These are phyloP conservation scores for Columbina picui DNA, from an alignment of 2,113 vertebrate species.

Conservation along the genomic window DNA sequence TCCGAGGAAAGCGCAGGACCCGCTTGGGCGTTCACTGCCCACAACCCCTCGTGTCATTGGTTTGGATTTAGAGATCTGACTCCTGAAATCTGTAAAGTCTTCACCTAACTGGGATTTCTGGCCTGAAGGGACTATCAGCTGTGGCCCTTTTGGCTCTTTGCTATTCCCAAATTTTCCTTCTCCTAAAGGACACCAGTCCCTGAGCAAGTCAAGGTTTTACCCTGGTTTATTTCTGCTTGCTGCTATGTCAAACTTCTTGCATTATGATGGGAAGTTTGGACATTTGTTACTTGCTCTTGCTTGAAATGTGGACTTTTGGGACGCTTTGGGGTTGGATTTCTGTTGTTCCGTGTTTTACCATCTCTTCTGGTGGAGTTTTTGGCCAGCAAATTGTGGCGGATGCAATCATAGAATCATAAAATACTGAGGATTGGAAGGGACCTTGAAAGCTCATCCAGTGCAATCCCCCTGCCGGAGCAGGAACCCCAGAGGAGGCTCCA, in stretches of 20 bases:
- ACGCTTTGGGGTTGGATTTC: not conserved
- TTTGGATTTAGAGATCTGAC: not conserved
- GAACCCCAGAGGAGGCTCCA: no score
- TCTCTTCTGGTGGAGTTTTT: not conserved
- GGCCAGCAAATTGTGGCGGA: not conserved
- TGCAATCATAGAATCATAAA: no score
- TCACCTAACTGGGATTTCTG: not conserved
- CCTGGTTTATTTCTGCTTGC: not conserved
- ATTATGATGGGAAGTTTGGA: not conserved
- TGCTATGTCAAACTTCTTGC: not conserved
- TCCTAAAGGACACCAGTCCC: not conserved
- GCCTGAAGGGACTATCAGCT: not conserved
- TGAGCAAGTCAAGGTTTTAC: not conserved
- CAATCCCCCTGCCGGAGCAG: no score
- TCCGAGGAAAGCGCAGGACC: not conserved
- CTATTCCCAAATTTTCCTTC: not conserved
- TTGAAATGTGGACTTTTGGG: not conserved
- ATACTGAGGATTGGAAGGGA: no score
- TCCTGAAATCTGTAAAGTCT: not conserved
- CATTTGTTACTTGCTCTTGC: not conserved
- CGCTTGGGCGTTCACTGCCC: not conserved
- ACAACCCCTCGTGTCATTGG: fast-evolving
- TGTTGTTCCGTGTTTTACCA: not conserved
- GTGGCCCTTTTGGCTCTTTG: not conserved
- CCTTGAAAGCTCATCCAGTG: no score